Evolutionary conservation across 1,140 invertebrate species (phyloP).

Genomic region (Drosophila kanapiae): DNA sequence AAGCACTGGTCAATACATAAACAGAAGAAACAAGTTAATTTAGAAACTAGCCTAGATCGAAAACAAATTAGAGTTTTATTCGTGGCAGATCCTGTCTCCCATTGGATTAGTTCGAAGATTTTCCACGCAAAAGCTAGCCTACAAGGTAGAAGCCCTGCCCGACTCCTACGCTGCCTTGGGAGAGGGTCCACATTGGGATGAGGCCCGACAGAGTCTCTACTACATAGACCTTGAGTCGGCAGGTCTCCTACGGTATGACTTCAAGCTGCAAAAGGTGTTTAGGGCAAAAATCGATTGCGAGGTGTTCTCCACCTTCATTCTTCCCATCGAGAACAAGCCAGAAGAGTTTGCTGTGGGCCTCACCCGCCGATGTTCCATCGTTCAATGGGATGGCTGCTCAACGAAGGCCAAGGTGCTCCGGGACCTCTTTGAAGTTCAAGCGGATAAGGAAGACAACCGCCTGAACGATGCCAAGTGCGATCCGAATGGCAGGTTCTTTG

Average conservation of each 20-base stretch:
- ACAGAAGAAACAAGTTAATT: too few species aligned
- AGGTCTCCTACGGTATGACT: constrained; percentile 87
- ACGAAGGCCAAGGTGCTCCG: constrained; percentile 85
- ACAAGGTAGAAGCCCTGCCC: constrained; percentile 76
- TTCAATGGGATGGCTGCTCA: constrained; percentile 89
- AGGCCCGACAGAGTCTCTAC: constrained; percentile 87
- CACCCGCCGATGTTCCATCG: constrained; percentile 87
- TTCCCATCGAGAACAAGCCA: constrained; percentile 88
- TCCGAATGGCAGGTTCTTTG: constrained; percentile 89
- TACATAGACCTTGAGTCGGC: constrained; percentile 89
- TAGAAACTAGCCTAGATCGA: not conserved
- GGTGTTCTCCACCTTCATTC: constrained; percentile 87
- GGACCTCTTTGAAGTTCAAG: constrained; percentile 88
- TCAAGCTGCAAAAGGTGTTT: constrained; percentile 86
- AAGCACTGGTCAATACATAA: too few species aligned
- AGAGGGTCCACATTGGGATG: constrained; percentile 90
- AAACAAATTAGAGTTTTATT: not conserved
- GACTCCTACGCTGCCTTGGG: constrained; percentile 83
- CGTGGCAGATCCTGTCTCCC: not conserved
- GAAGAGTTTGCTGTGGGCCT: constrained; percentile 89
- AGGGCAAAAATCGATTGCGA: constrained; percentile 85
- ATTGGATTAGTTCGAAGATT: not conserved
- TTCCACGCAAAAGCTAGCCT: constrained; percentile 25
- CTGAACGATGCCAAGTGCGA: constrained; percentile 96
- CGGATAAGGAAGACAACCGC: constrained; percentile 87